A percentile compares a stretch with the other conserved stretches of the same genome.
Conservation (phyloP, 2,113 vertebrate species). For the Vombatus ursinus region DNA sequence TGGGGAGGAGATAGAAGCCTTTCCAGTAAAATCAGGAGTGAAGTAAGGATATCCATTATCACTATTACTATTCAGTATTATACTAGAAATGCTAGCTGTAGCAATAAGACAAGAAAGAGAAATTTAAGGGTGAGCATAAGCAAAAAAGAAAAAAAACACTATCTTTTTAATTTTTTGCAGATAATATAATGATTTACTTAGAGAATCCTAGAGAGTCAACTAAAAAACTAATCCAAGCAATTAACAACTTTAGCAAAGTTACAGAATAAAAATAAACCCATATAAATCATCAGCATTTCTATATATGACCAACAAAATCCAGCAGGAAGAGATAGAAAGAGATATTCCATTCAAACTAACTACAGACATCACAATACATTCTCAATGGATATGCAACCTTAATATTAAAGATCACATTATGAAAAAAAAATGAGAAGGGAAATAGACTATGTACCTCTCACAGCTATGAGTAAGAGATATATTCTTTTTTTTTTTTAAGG, state of each 20-base stretch:
- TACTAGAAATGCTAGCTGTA: background rate
- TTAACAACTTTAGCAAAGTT: background rate
- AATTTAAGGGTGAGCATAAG: background rate
- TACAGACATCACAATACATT: background rate
- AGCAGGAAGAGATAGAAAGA: background rate
- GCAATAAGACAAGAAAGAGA: background rate
- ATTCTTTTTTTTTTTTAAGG: too few relatives aligned
- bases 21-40: background rate
- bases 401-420: background rate
- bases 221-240: background rate
- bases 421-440: background rate
- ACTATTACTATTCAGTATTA: background rate
- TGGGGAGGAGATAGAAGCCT: background rate
- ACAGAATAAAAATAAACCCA: background rate
- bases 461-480: background rate
- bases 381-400: background rate
- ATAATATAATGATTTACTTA: background rate
- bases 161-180: background rate
- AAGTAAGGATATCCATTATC: background rate
- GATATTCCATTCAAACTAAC: background rate
- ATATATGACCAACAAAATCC: background rate
- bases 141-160: background rate
- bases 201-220: background rate
- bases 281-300: background rate
- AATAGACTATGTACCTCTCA: background rate